Evolutionary conservation across 2,888 invertebrate species (phyloP), one percentile per base, ranked within the genome.

Genomic region (Noctua fimbriata): DNA sequence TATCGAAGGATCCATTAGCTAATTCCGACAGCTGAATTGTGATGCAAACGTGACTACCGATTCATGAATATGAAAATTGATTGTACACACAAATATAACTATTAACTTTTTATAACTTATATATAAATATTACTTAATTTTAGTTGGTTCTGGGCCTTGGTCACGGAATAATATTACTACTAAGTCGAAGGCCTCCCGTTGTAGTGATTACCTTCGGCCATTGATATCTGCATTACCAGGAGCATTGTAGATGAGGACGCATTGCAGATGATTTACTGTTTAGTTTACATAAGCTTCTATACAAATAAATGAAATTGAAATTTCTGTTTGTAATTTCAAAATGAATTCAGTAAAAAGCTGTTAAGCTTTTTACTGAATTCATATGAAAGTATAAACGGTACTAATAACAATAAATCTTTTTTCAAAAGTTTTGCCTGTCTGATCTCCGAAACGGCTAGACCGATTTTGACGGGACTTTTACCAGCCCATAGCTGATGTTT

Each of bases 81-180:
- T n/a, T n/a, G 32, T 36, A 24, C 44, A 32, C 24, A 47, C 32
- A 58, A 72, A n/a, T 10, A 24, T 1, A 36, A 21, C 21, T 65
- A 36, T 21, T 58, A 3, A 55, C 2, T 55, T 24, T 24, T 58
- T 24, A 5, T n/a, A n/a, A 14, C n/a, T n/a, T n/a, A n/a, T n/a
- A 58, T 58, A 58, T n/a, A 58, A 58, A 58, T 58, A 14, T 58
- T n/a, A 58, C 58, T 58, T 58, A 0, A 58, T n/a, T n/a, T 58
- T 12, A 5, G 28, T 28, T 28, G 41, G 12, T 21, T 55, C n/a
- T 24, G 18, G n/a, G 21, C 21, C 21, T 58, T 58, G 12, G 28
- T 4, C 1, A n/a, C 10, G 9, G 21, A 52, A 52, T 24, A n/a
- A 55, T 0, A n/a, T 55, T 0, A 9, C 52, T n/a, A n/a, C 0